Conservation (phyloP, 2,797 vertebrate species). For the Coendou prehensilis region DNA sequence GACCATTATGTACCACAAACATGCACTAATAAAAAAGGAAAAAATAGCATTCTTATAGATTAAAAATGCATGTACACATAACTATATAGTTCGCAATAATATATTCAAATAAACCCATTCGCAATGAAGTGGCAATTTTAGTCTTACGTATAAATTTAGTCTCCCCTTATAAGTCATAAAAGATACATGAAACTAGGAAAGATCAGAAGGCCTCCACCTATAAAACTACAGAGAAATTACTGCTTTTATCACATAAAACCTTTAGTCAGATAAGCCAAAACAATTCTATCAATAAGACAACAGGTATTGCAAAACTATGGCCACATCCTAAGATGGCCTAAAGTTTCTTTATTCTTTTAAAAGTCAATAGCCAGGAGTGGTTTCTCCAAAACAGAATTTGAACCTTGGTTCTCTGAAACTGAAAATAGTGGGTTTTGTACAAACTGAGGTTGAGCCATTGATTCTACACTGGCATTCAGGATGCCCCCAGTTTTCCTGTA, state of each 20-base stretch:
- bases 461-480: neutral
- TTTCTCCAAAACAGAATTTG: conserved; percentile 12
- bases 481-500: neutral
- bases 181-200: neutral
- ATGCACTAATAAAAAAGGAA: neutral
- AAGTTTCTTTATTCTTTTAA: neutral
- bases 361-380: neutral
- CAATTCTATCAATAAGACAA: neutral
- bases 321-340: neutral
- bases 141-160: neutral
- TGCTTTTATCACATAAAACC: neutral
- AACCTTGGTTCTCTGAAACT: neutral
- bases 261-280: neutral
- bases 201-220: neutral
- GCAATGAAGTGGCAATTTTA: neutral
- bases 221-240: neutral
- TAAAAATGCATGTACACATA: neutral
- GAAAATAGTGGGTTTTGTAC: neutral
- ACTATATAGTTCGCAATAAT: neutral
- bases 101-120: neutral
- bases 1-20: neutral
- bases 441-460: neutral
- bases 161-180: neutral
- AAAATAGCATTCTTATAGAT: neutral
- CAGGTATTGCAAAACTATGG: neutral